phyloP scores from a whole-genome alignment of 2,888 invertebrate genomes.

The Leptinotarsa tumamoca region DNA sequence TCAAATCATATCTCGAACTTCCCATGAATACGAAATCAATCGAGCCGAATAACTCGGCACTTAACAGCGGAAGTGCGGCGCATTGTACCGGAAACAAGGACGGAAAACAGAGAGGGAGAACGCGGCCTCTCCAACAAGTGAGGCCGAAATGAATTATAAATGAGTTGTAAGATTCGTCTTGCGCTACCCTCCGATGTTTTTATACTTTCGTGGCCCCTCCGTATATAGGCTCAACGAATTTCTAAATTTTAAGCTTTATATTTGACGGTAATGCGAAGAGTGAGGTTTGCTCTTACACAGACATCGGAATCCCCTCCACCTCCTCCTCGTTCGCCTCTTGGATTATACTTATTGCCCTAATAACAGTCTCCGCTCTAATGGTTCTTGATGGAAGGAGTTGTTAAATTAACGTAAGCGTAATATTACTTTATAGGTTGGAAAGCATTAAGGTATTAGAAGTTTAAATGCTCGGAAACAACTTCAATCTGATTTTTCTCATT shows the following conservation, averaged over 20 bases:
- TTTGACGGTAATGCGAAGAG: constrained; percentile 45
- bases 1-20: constrained; percentile 1
- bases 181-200: constrained; percentile 63
- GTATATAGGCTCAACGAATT: constrained; percentile 54
- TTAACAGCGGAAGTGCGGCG: constrained; percentile 60
- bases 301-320: constrained; percentile 36
- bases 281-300: constrained; percentile 29
- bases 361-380: constrained; percentile 52
- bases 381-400: constrained; percentile 51
- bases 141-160: constrained; percentile 65
- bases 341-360: constrained; percentile 56
- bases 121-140: constrained; percentile 56
- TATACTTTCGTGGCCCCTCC: constrained; percentile 60
- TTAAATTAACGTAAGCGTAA: constrained; percentile 44
- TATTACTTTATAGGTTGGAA: constrained; percentile 39
- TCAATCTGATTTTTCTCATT: too few relatives aligned
- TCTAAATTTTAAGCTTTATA: constrained; percentile 64
- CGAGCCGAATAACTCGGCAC: constrained; percentile 49
- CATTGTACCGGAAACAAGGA: constrained; percentile 61
- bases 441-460: constrained; percentile 22
- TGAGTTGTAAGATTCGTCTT: constrained; percentile 68
- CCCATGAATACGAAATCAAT: constrained; percentile 52
- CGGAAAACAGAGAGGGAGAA: constrained; percentile 51
- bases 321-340: constrained; percentile 32
- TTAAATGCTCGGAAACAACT: background rate